Base-by-base conservation (phyloP, 2,797 vertebrate species). In the Gymnoscopelus braueri region DNA sequence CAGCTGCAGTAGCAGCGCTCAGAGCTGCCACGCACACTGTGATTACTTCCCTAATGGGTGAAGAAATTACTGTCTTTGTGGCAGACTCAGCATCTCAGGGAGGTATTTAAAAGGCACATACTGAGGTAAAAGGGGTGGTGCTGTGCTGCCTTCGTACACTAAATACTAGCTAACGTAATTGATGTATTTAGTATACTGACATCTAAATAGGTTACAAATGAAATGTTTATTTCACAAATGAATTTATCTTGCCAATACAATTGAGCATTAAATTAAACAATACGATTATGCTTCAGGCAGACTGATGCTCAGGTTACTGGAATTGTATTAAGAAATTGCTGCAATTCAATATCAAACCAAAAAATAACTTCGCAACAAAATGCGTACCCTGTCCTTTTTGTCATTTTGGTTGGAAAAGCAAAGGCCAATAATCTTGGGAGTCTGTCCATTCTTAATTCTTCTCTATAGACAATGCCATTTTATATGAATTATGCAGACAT, bases 11-110 rank as follows among this genome's bases (percentile, higher is more conserved):
- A 54, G 72, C 67, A 61, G 68, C 78, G 84, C 85, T 83, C 77
- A 59, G 5, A 63, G 83, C 87, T 81, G 87, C 85, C 81, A 63
- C 69, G 61, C 76, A 87, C 14, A 62, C 87, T 89, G 87, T 90
- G 84, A 94, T 94, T 94, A 94, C 83, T 72, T 78, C 84, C 78
- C 79, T 85, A 83, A 90, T 83, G 90, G 87, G 73, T 80, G 79
- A 74, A 83, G 76, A 92, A 91, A 93, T 91, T 83, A 88, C 88
- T 52, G 74, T 69, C 80, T 84, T 83, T 77, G 85, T 87, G 85
- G 83, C 88, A 85, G 84, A 88, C 26, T 47, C 77, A 59, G 76
- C 78, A 73, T 81, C 69, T 82, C 56, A 19, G 44, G 32, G 13
- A 74, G 63, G 77, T 87, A 86, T 92, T 91, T 87, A 86, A 84